phyloP scores from a whole-genome alignment of 1,140 invertebrate genomes.

The Spodoptera litura region DNA sequence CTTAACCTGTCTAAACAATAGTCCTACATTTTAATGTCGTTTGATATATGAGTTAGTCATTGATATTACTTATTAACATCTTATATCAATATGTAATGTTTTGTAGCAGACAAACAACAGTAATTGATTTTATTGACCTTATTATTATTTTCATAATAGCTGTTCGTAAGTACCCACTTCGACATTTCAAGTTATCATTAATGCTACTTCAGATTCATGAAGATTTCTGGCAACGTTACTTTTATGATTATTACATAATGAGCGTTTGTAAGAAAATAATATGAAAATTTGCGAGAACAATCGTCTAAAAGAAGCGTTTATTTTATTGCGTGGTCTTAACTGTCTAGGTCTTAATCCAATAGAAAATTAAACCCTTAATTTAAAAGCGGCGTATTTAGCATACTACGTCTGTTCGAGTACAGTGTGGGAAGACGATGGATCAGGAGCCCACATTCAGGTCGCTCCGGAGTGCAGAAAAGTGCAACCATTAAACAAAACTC shows the following conservation, averaged over 20 bases:
- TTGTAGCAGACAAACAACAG: too few relatives aligned
- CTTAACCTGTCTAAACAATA: too few relatives aligned
- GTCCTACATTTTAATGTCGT: too few relatives aligned
- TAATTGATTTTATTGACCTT: not conserved
- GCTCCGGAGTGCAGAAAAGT: slow-evolving; percentile 17
- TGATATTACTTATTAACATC: too few relatives aligned
- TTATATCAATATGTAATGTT: not conserved
- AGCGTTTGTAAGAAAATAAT: too few relatives aligned
- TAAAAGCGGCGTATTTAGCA: not conserved
- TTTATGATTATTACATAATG: too few relatives aligned
- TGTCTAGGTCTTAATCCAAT: not conserved
- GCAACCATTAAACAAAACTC: slow-evolving; percentile 1
- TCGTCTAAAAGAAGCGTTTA: not conserved
- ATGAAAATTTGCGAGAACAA: too few relatives aligned
- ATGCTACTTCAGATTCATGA: slow-evolving; percentile 19
- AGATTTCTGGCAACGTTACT: not conserved
- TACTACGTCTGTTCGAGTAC: not conserved
- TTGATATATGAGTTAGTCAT: too few relatives aligned
- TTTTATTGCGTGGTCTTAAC: not conserved
- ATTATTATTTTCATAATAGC: not conserved
- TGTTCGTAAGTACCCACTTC: not conserved
- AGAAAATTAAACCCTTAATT: not conserved
- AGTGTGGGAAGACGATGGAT: slow-evolving; percentile 35
- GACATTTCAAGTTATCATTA: not conserved
- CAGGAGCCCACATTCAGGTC: slow-evolving; percentile 2